phyloP scores from a whole-genome alignment of 2,888 invertebrate genomes.

The Toxonevra muliebris region DNA sequence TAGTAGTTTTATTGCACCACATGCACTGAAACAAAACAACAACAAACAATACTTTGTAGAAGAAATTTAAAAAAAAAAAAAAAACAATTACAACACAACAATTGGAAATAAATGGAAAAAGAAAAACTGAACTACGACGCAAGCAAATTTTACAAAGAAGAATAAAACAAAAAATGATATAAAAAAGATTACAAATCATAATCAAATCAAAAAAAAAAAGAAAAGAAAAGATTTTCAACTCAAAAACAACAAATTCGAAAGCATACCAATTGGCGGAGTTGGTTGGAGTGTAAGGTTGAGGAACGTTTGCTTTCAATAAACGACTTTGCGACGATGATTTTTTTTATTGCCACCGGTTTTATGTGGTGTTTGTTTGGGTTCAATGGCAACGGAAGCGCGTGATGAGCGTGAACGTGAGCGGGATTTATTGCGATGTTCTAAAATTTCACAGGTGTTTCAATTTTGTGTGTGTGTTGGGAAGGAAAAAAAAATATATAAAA shows the following conservation, averaged over 20 bases:
- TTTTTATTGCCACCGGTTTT: constrained; percentile 37
- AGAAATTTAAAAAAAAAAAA: not conserved
- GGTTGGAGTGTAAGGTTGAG: constrained; percentile 23
- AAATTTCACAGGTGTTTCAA: constrained; percentile 23
- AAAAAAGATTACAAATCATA: constrained; percentile 5
- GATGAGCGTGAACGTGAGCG: constrained; percentile 51
- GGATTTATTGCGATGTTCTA: constrained; percentile 60
- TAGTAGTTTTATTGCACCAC: not conserved
- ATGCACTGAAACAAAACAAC: constrained; percentile 30
- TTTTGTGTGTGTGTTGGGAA: constrained; percentile 39
- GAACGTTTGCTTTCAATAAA: constrained; percentile 48
- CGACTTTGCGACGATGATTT: constrained; percentile 55
- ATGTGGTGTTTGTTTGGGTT: constrained; percentile 29
- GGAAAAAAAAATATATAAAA: constrained; percentile 32
- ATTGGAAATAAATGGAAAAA: not conserved
- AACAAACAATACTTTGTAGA: constrained; percentile 5
- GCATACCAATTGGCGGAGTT: constrained; percentile 4
- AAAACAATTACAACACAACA: constrained; percentile 6
- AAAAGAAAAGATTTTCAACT: constrained; percentile 8
- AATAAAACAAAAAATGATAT: not conserved
- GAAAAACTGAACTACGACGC: not conserved
- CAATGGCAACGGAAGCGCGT: constrained; percentile 19
- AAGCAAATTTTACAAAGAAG: not conserved
- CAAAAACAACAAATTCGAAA: constrained; percentile 9
- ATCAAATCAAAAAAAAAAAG: constrained; percentile 8